Evolutionary conservation across 2,888 invertebrate genomes (phyloP).

Genomic region (Brachyopa scutellaris): DNA sequence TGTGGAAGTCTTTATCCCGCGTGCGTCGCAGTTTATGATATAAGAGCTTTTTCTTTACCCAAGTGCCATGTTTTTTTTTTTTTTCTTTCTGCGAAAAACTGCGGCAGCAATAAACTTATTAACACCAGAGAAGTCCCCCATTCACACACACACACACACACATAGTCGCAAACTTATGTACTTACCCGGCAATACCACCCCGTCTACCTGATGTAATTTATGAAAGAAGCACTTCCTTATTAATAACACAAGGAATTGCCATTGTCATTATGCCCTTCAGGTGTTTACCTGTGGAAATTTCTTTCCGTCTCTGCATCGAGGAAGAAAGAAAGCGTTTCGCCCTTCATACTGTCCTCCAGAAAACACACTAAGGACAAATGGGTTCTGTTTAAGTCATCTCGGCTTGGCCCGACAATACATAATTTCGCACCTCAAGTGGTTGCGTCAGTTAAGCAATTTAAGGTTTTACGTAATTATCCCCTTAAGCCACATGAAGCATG

Average conservation of each 20-base stretch:
- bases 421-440: conserved; percentile 45
- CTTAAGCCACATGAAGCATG: conserved; percentile 19
- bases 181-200: conserved; percentile 43
- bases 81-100: conserved; percentile 27
- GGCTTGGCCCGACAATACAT: conserved; percentile 26
- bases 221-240: conserved; percentile 72
- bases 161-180: conserved; percentile 5
- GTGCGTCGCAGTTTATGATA: conserved; percentile 18
- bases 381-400: conserved; percentile 46
- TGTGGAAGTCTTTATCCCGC: conserved; percentile 51
- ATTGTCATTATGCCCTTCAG: conserved; percentile 68
- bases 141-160: not conserved
- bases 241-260: conserved; percentile 70
- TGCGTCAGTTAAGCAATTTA: conserved; percentile 39
- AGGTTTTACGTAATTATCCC: conserved; percentile 51
- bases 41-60: conserved; percentile 34
- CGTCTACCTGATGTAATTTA: conserved; percentile 58
- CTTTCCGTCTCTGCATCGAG: conserved; percentile 2
- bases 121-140: conserved; percentile 8
- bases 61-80: conserved; percentile 23
- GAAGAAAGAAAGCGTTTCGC: conserved; percentile 6
- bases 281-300: conserved; percentile 48
- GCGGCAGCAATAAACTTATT: conserved; percentile 61
- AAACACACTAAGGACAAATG: conserved; percentile 45
- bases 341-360: conserved; percentile 2